Base-by-base conservation (phyloP, 2,113 vertebrate genomes). In the Sardina pilchardus region DNA sequence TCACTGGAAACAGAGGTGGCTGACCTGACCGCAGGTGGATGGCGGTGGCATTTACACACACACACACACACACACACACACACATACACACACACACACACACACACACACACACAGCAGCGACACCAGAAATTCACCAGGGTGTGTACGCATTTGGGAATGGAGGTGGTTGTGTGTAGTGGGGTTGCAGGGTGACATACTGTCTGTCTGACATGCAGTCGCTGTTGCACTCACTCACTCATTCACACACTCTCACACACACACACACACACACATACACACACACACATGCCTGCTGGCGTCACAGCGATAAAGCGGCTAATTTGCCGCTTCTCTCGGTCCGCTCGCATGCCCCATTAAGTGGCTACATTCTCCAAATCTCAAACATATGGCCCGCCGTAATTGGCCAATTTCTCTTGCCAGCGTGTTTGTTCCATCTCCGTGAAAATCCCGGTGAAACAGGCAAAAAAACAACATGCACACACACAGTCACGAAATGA, bases 331-430 rank as follows among this genome's bases (percentile, higher is more conserved):
- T 71, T 88, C 91, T 91, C 81, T 90, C 89, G 86, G 87, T 45
- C 87, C 92, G 78, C 88, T 91, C 92, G 92, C 89, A 93, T 89
- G 92, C 92, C 93, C 91, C 92, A 95, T 94, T 93, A 93, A 93
- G 95, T 93, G 87, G 91, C 91, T 91, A 91, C 93, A 92, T 94
- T 94, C 93, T 89, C 88, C 93, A 93, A 95, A 94, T 92, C 91
- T 92, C 91, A 95, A 95, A 93, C 94, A 95, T 95, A 95, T 94
- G 94, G 94, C 87, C 89, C 89, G 86, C 90, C 94, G 94, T 94
- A 95, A 95, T 94, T 95, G 93, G 88, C 91, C 92, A 93, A 95
- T 96, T 94, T 92, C 91, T 95, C 94, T 94, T 95, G 91, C 90
- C 92, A 93, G 91, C 84, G 78, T 86, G 59, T 93, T 93, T 90